Evolutionary conservation across 2,113 vertebrate genomes (phyloP).

Genomic region (Sminthopsis crassicaudata): DNA sequence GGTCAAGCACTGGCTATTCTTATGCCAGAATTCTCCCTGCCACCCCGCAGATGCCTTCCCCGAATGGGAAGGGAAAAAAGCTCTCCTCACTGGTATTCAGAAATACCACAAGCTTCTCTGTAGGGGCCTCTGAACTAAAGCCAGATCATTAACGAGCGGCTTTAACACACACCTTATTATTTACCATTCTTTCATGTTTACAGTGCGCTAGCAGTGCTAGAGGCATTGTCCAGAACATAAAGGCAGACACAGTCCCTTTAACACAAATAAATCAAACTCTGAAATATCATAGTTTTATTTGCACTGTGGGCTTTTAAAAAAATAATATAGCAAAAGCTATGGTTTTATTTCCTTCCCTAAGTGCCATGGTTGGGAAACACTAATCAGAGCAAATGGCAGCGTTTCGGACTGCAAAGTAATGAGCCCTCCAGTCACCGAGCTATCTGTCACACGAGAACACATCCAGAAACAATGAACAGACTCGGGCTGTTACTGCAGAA

Average conservation of each 20-base stretch:
- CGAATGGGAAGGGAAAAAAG: neutral
- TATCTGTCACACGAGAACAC: accelerated
- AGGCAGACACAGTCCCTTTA: slow-evolving; percentile 13
- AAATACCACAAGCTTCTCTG: neutral
- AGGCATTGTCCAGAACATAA: neutral
- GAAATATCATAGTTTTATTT: slow-evolving; percentile 33
- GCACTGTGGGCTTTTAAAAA: slow-evolving; percentile 36
- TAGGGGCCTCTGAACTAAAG: slow-evolving; percentile 27
- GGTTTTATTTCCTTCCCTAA: slow-evolving; percentile 14
- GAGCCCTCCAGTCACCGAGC: accelerated
- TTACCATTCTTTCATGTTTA: neutral
- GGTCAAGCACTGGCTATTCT: neutral
- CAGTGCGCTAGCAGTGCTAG: neutral
- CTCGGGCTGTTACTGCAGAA: neutral
- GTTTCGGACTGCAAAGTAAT: neutral
- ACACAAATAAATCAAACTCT: neutral
- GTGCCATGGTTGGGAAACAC: neutral
- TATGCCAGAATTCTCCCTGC: neutral
- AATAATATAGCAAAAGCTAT: neutral
- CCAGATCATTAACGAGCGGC: neutral
- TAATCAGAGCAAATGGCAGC: neutral
- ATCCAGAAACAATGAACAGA: neutral
- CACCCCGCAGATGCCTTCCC: neutral
- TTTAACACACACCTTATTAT: neutral
- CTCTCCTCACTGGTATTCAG: neutral